A percentile compares a stretch with the other conserved stretches of the same genome.
Conservation (phyloP, 2,797 vertebrate species). For the Pteronotus mesoamericanus region DNA sequence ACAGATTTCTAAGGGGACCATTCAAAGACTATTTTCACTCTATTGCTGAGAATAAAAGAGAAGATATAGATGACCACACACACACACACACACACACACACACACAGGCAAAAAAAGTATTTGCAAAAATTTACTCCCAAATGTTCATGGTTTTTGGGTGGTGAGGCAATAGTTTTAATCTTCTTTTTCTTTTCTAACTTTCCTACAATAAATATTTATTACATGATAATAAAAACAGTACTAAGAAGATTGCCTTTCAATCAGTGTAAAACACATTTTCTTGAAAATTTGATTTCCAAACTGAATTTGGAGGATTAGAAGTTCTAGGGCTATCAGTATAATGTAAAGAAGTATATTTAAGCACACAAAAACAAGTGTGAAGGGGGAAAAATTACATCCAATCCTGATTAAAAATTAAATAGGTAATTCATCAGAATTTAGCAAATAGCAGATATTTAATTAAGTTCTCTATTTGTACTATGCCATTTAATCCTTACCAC, state of each 20-base stretch:
- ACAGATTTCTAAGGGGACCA: slow-evolving; percentile 2
- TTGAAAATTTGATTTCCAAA: slow-evolving; percentile 28
- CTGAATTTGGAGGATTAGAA: slow-evolving; percentile 2
- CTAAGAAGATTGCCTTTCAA: not conserved
- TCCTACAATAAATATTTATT: not conserved
- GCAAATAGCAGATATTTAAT: not conserved
- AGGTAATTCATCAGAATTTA: not conserved
- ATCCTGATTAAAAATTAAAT: slow-evolving; percentile 18
- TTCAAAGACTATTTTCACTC: not conserved
- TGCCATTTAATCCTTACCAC: not conserved
- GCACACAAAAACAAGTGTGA: not conserved
- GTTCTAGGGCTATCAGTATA: not conserved
- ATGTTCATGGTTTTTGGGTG: not conserved
- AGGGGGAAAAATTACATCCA: not conserved
- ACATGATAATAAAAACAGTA: not conserved
- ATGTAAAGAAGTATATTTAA: not conserved
- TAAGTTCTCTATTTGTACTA: not conserved
- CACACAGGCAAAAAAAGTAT: not conserved
- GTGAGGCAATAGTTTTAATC: not conserved
- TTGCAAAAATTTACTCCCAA: not conserved
- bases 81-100: not conserved
- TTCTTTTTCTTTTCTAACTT: not conserved
- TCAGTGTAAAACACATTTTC: not conserved
- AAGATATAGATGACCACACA: not conserved
- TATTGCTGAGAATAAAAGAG: not conserved